A percentile compares a stretch with the other conserved stretches of the same genome.
Evolutionary conservation across 2,888 invertebrate species (phyloP).

Genomic region (Pyrochroa serraticornis): DNA sequence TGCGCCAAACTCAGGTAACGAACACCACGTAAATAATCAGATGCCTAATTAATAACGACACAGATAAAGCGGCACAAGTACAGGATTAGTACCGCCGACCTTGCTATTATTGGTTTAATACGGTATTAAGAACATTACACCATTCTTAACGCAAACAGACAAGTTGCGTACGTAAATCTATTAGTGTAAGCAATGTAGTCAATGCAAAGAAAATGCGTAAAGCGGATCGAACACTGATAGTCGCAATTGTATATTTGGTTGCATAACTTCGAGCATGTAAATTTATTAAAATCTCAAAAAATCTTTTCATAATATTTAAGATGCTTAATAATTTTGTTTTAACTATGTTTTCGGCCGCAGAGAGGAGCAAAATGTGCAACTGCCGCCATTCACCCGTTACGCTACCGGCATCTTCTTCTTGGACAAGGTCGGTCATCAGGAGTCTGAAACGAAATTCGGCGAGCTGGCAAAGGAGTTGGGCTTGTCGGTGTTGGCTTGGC

Average conservation of each 20-base stretch:
- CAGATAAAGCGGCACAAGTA: too few relatives aligned
- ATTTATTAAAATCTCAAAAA: not conserved
- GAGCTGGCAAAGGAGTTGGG: slow-evolving; percentile 80
- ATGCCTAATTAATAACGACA: too few relatives aligned
- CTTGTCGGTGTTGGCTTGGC: slow-evolving; percentile 89
- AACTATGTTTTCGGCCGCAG: slow-evolving; percentile 59
- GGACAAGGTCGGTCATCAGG: slow-evolving; percentile 80
- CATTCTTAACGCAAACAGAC: too few relatives aligned
- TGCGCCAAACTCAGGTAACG: slow-evolving; percentile 78
- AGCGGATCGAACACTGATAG: too few relatives aligned
- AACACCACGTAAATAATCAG: not conserved
- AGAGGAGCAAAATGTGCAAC: slow-evolving; percentile 77
- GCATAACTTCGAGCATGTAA: not conserved
- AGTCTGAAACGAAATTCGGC: slow-evolving; percentile 81
- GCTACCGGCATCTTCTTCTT: slow-evolving; percentile 97
- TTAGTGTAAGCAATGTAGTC: not conserved
- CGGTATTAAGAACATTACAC: too few relatives aligned
- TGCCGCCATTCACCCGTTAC: slow-evolving; percentile 89
- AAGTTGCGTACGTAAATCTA: not conserved
- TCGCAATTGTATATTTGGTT: not conserved
- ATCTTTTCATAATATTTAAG: too few relatives aligned
- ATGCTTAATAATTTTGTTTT: too few relatives aligned
- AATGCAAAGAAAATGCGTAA: not conserved
- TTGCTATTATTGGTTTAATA: too few relatives aligned
- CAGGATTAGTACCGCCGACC: too few relatives aligned